Evolutionary conservation across 2,888 invertebrate genomes (phyloP), one percentile per base, ranked within the genome.

Genomic region (Polylopha cassiicola): DNA sequence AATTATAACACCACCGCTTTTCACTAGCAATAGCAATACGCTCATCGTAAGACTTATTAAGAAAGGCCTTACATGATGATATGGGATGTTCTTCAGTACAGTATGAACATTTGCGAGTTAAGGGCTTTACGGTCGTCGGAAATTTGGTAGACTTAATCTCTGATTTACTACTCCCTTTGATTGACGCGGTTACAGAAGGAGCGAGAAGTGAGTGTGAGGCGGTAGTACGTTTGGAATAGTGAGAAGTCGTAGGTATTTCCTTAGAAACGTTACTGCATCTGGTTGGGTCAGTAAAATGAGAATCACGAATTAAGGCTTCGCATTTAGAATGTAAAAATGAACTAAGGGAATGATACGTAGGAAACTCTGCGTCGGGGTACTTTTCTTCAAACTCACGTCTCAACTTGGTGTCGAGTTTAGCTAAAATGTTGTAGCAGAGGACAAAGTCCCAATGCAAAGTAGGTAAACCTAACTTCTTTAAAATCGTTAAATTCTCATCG

Each of bases 401-500:
- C 26, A 26, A 27, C 36, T 36, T 34, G 9, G 36, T 11, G 28
- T 44, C 39, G 16, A 44, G 6, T 26, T 44, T 44, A 1, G 44
- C 30, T 18, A 44, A 20, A 18, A 44, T 39, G 13, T 28, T 23
- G 26, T 43, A 44, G n/a, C 23, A 17, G 3, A 34, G 17, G 4
- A 39, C 27, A 23, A 44, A 44, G 16, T 44, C 39, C 37, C 44
- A 44, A 9, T 37, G 24, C 1, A 31, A 18, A 20, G 21, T 16
- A 3, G 38, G 39, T 30, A 47, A 32, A n/a, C 18, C 11, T 17
- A 39, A 16, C 28, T 15, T 39, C 8, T 38, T 24, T 6, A 47
- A 21, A 15, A 47, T 47, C 10, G 21, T 41, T 20, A 43, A 28
- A 28, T 47, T 47, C 28, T 47, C 46, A 18, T 43, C 37, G n/a